A percentile compares a stretch with the other conserved stretches of the same genome.
Conservation (phyloP, 1,140 invertebrate genomes). For the Pseudomyrmex concolor region DNA sequence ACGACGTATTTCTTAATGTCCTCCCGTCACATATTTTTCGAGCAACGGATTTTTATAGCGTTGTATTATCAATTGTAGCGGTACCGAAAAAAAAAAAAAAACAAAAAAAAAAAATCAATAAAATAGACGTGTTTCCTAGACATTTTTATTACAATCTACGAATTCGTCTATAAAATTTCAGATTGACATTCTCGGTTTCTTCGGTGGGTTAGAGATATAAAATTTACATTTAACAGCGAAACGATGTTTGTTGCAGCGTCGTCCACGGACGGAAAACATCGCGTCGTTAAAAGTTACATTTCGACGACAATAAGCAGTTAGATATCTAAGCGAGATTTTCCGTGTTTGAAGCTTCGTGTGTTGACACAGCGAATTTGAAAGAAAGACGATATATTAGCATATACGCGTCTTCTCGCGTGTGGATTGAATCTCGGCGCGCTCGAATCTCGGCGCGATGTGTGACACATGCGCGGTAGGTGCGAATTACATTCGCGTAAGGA, state of each 20-base stretch:
- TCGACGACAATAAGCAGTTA: not conserved
- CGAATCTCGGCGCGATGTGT: no score
- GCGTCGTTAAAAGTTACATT: not conserved
- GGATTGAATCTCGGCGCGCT: no score
- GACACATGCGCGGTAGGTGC: no score
- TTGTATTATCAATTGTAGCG: slow-evolving; percentile 1
- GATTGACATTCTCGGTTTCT: no score
- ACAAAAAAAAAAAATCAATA: not conserved
- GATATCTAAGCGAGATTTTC: not conserved
- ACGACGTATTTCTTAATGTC: not conserved
- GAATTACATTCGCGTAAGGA: not conserved
- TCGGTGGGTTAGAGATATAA: not conserved
- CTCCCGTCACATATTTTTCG: no score
- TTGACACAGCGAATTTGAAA: not conserved
- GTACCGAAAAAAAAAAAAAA: not conserved
- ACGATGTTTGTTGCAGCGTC: not conserved
- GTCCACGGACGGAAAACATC: no score
- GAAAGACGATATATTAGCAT: not conserved
- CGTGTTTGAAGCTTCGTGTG: not conserved
- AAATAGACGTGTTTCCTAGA: not conserved
- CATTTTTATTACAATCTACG: no score
- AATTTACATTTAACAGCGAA: not conserved
- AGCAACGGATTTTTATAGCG: not conserved
- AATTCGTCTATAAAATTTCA: no score
- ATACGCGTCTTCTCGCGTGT: not conserved